phyloP scores from a whole-genome alignment of 1,140 invertebrate genomes.

The Polyergus mexicanus region DNA sequence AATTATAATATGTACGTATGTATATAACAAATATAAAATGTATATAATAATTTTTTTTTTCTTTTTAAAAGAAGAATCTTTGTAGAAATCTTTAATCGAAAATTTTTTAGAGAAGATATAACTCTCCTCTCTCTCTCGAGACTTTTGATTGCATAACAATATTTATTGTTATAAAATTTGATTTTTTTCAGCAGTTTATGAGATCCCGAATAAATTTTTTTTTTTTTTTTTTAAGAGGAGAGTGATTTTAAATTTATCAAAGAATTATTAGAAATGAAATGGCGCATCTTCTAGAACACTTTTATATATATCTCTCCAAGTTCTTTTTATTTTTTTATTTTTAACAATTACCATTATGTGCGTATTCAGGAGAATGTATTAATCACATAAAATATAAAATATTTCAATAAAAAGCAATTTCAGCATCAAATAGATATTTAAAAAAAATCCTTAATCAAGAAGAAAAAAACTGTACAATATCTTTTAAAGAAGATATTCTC shows the following conservation, averaged over 20 bases:
- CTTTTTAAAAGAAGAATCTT: background rate
- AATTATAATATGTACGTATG: background rate
- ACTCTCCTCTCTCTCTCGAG: background rate
- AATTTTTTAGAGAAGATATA: background rate
- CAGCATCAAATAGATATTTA: background rate
- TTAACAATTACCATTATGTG: background rate
- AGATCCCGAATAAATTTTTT: background rate
- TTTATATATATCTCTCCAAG: background rate
- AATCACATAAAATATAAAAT: background rate
- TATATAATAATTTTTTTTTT: background rate
- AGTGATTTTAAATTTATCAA: background rate
- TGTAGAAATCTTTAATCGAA: background rate
- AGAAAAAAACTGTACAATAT: background rate
- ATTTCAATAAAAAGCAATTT: background rate
- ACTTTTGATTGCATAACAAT: background rate
- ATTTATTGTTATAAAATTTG: constrained; percentile 8
- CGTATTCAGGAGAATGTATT: background rate
- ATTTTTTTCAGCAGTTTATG: background rate
- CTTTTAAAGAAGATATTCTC: constrained; percentile 3
- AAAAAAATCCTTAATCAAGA: constrained; percentile 2
- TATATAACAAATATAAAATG: background rate
- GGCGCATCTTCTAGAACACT: background rate
- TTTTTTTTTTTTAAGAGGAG: background rate
- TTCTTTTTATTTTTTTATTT: background rate
- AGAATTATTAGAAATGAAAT: background rate